Conservation (phyloP, 1,140 invertebrate species). For the Lamellibrachia luymesi region DNA sequence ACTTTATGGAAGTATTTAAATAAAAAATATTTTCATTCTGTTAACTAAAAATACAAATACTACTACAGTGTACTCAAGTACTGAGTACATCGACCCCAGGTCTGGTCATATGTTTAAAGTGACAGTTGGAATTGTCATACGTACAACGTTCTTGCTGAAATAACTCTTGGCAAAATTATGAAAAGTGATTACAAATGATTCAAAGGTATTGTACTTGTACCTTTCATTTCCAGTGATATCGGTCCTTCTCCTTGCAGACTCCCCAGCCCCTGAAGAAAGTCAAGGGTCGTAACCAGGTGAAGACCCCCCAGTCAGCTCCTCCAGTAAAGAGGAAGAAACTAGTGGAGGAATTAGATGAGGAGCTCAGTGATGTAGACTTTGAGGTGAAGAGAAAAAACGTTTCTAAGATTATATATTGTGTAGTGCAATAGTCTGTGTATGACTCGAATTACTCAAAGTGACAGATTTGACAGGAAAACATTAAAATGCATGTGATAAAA, state of each 20-base stretch:
- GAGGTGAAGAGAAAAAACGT: not conserved
- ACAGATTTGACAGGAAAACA: too few species aligned
- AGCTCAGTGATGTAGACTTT: conserved; percentile 12
- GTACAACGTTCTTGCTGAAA: not conserved
- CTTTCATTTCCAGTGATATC: not conserved
- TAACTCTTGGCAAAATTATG: not conserved
- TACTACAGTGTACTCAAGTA: too few species aligned
- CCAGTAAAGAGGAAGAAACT: conserved; percentile 11
- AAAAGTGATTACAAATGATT: not conserved
- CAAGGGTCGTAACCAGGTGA: not conserved
- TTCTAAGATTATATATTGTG: not conserved
- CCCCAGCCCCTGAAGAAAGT: not conserved
- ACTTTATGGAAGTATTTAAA: too few species aligned
- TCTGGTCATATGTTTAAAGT: too few species aligned
- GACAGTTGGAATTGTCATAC: too few species aligned
- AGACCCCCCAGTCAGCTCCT: conserved; percentile 9
- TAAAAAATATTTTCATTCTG: too few species aligned
- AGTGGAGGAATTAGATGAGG: conserved; percentile 5
- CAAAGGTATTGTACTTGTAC: not conserved
- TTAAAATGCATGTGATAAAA: too few species aligned
- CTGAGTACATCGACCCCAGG: too few species aligned
- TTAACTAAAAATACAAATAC: too few species aligned
- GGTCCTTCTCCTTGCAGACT: not conserved
- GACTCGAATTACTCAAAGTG: too few species aligned
- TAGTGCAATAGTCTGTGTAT: too few species aligned